These are phyloP conservation scores for Epizoanthus rinbou DNA, from an alignment of 92 coral and sea anemone species.

Conservation along the genomic window DNA sequence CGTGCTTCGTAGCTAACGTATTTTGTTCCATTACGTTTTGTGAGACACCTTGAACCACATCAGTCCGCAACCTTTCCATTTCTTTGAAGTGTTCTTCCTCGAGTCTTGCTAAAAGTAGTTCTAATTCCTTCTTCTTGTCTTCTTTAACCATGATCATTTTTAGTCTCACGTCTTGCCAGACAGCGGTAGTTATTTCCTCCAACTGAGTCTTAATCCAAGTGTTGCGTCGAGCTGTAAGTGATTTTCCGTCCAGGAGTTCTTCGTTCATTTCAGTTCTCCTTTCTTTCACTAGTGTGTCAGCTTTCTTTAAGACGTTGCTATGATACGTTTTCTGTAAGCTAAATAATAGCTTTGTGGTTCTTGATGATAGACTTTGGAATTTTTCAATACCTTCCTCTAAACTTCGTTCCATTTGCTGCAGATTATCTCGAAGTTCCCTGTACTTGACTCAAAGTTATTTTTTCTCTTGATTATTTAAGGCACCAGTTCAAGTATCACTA, in stretches of 20 bases:
- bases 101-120: conserved; percentile 27
- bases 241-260: conserved; percentile 11
- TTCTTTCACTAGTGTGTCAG: background rate
- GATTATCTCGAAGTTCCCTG: no score
- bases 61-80: background rate
- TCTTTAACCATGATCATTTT: conserved; percentile 30
- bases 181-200: conserved; percentile 34
- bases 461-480: background rate
- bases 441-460: no score
- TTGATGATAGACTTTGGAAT: conserved; percentile 3
- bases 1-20: background rate
- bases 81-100: conserved; percentile 23
- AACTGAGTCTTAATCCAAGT: conserved; percentile 29
- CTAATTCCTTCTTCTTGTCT: conserved; percentile 29
- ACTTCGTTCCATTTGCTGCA: conserved; percentile 6
- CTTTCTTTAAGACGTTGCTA: conserved; percentile 11
- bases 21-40: conserved; percentile 1
- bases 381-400: conserved; percentile 6
- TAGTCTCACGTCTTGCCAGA: conserved; percentile 35
- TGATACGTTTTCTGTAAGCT: conserved; percentile 22
- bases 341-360: conserved; percentile 7
- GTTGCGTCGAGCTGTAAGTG: conserved; percentile 4
- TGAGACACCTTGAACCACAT: background rate
- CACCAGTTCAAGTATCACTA: background rate
- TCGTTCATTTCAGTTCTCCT: conserved; percentile 24